Conservation (phyloP, 2,888 invertebrate genomes). For the Diplolepis rosae region DNA sequence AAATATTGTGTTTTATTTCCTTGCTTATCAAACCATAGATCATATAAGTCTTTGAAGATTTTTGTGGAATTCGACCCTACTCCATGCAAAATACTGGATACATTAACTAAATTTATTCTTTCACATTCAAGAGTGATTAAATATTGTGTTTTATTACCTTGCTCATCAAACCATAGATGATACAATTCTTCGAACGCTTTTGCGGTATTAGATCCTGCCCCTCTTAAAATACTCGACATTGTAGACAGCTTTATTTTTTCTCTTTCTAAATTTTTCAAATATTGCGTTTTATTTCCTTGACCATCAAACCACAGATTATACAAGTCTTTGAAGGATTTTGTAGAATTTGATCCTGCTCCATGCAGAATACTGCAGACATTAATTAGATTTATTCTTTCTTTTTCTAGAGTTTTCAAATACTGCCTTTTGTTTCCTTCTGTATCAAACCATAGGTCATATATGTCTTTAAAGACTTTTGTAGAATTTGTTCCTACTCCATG, state of each 20-base stretch:
- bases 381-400: too few relatives aligned
- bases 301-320: too few relatives aligned
- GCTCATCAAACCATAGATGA: constrained; percentile 49
- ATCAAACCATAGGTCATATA: too few relatives aligned
- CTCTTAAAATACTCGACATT: neutral
- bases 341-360: too few relatives aligned
- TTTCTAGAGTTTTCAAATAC: too few relatives aligned
- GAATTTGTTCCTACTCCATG: too few relatives aligned
- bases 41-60: constrained; percentile 55
- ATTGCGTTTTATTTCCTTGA: too few relatives aligned
- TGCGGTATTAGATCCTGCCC: constrained; percentile 20
- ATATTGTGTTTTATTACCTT: constrained; percentile 47
- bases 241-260: neutral
- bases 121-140: constrained; percentile 37
- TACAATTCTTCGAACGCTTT: constrained; percentile 49
- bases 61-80: constrained; percentile 48
- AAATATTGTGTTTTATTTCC: constrained; percentile 38
- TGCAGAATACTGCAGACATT: too few relatives aligned
- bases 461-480: too few relatives aligned
- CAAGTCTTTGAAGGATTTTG: too few relatives aligned
- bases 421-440: too few relatives aligned
- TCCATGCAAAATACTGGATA: constrained; percentile 52
- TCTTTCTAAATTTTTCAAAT: too few relatives aligned
- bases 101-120: constrained; percentile 48
- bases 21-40: constrained; percentile 51